Evolutionary conservation across 2,888 invertebrate species (phyloP).

Genomic region (Cyaniris semiargus): DNA sequence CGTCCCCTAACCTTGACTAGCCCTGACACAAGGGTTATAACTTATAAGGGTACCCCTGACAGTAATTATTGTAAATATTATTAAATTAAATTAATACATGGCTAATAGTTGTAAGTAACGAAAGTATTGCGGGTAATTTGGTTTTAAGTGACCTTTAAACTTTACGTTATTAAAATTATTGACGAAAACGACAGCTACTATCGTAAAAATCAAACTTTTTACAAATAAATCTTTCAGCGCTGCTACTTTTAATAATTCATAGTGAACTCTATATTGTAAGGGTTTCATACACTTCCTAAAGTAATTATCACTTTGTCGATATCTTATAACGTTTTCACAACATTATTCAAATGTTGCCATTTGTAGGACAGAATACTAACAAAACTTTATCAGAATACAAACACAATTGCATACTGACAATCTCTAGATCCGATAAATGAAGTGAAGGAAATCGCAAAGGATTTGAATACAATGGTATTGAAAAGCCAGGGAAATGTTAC

Average conservation of each 20-base stretch:
- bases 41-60: not conserved
- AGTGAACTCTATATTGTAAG: too few relatives aligned
- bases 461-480: slow-evolving; percentile 14
- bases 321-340: not conserved
- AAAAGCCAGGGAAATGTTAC: not conserved
- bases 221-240: too few relatives aligned
- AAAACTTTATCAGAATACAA: not conserved
- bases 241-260: too few relatives aligned
- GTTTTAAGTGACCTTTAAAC: not conserved
- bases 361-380: not conserved
- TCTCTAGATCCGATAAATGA: not conserved
- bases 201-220: too few relatives aligned
- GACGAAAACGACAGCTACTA: too few relatives aligned
- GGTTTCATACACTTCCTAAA: too few relatives aligned
- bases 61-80: not conserved
- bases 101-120: slow-evolving; percentile 3
- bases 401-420: not conserved
- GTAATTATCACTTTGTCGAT: not conserved
- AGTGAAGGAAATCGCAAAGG: not conserved
- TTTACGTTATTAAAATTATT: too few relatives aligned
- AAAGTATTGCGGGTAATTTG: not conserved
- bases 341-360: not conserved
- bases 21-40: not conserved
- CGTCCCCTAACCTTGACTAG: slow-evolving; percentile 7
- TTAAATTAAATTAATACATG: not conserved